Evolutionary conservation across 2,113 vertebrate genomes (phyloP), one percentile per base, ranked within the genome.

Genomic region (Penelope pileata): DNA sequence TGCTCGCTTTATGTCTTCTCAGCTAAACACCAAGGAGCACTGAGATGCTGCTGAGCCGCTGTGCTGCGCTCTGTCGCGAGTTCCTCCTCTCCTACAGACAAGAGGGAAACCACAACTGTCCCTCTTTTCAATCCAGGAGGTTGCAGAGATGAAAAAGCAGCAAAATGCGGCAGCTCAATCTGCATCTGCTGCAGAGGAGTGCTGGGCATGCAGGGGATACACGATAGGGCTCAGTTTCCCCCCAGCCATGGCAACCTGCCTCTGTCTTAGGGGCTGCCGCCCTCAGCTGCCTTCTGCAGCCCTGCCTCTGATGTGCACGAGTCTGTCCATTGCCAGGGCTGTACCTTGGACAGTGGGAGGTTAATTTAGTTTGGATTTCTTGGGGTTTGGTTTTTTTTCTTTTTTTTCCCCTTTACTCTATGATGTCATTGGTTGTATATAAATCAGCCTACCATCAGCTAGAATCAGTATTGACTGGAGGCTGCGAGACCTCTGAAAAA

Each of bases 381-480:
- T 64, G 63, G 19, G 16, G 45, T 7, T 13, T 74, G 22, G 6
- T 8, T 90, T 73, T 81, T 54, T 22, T 86, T 60, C 73, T 88
- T 70, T 7, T 58, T 69, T 6, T 43, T n/a, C 6, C 21, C 29
- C 26, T 82, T 86, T 82, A 21, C 66, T 79, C 68, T 70, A 18
- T 27, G 70, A 53, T 36, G 68, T 95, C 72, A 60, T 91, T 93
- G 69, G 73, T 82, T 88, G 66, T 80, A 89, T 64, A 73, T 10
- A 95, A 89, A 96, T 92, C 88, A 75, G 60, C 47, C 21, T 23
- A 66, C 14, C 2, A 1, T 80, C 80, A 84, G 23, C 72, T 45
- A 23, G 29, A 91, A 83, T 8, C 24, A 96, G 91, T 36, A 53
- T 1, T 91, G 82, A 88, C 53, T 70, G 54, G 66, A 94, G 56